Percentiles rank a stretch among this genome's conserved stretches.
Conservation (phyloP, 2,888 invertebrate genomes). For the Plagodis dolabraria region DNA sequence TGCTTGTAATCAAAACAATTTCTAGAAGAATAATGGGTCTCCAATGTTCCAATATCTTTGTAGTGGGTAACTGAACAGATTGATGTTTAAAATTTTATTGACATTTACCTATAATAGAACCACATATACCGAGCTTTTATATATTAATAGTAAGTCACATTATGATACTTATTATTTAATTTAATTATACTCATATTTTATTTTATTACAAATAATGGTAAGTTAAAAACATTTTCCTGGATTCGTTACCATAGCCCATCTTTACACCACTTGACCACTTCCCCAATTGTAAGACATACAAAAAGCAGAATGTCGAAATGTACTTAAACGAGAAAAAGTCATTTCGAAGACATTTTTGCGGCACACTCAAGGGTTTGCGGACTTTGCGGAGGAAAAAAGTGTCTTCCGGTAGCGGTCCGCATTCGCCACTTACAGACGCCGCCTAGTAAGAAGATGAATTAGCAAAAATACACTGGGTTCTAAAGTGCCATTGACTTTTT, state of each 20-base stretch:
- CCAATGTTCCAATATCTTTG: too few relatives aligned
- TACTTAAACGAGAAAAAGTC: conserved; percentile 73
- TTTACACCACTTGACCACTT: not conserved
- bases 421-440: conserved; percentile 71
- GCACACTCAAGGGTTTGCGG: conserved; percentile 74
- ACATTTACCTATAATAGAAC: too few relatives aligned
- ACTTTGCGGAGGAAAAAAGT: conserved; percentile 67
- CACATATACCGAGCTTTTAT: too few relatives aligned
- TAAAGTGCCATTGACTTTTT: conserved; percentile 34
- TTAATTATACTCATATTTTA: too few relatives aligned
- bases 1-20: too few relatives aligned
- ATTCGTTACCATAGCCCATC: conserved; percentile 4
- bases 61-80: too few relatives aligned
- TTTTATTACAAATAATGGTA: too few relatives aligned
- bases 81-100: too few relatives aligned
- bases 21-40: too few relatives aligned
- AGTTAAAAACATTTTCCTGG: too few relatives aligned
- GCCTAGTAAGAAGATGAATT: conserved; percentile 60
- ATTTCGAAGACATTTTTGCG: conserved; percentile 78
- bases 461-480: conserved; percentile 46
- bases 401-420: conserved; percentile 64
- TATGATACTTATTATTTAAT: too few relatives aligned
- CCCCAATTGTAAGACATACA: conserved; percentile 15
- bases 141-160: too few relatives aligned
- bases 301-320: conserved; percentile 64